phyloP scores from a whole-genome alignment of 2,113 vertebrate genomes.

The Oplegnathus fasciatus region DNA sequence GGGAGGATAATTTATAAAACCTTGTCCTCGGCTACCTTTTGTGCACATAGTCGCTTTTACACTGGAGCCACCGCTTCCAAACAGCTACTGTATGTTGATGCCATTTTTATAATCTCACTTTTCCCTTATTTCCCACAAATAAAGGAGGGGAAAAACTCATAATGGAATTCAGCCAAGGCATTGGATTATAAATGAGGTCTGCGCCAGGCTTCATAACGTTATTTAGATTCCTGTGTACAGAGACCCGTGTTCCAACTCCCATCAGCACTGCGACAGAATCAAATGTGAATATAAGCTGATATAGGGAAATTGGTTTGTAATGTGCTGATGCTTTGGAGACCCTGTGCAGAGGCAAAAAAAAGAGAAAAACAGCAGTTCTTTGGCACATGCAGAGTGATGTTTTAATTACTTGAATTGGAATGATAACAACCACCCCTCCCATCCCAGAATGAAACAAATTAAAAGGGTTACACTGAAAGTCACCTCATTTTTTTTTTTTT shows the following conservation, averaged over 20 bases:
- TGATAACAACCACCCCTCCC: conserved; percentile 76
- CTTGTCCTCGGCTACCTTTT: conserved; percentile 76
- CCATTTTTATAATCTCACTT: conserved; percentile 83
- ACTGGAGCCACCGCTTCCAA: conserved; percentile 57
- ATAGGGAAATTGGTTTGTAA: conserved; percentile 98
- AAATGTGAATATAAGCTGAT: conserved; percentile 98
- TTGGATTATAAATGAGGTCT: conserved; percentile 99
- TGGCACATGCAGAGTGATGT: conserved; percentile 82
- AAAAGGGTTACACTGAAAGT: conserved; percentile 72
- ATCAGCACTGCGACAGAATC: conserved; percentile 96
- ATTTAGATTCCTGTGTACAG: conserved; percentile 97
- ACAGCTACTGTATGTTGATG: conserved; percentile 78
- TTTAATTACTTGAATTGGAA: conserved; percentile 86
- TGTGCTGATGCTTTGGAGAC: conserved; percentile 94
- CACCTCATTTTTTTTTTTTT: conserved; percentile 43
- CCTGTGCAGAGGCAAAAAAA: conserved; percentile 79
- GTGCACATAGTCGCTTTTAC: conserved; percentile 69
- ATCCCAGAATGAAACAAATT: conserved; percentile 77
- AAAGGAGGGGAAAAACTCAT: conserved; percentile 87
- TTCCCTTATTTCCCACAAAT: conserved; percentile 90
- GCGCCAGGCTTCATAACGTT: conserved; percentile 94
- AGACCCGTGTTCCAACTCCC: conserved; percentile 96
- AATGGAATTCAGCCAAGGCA: conserved; percentile 96
- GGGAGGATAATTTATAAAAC: conserved; percentile 78
- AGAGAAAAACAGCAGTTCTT: conserved; percentile 79